Base-by-base conservation (phyloP, 2,113 vertebrate species). In the Pomatostomus ruficeps region DNA sequence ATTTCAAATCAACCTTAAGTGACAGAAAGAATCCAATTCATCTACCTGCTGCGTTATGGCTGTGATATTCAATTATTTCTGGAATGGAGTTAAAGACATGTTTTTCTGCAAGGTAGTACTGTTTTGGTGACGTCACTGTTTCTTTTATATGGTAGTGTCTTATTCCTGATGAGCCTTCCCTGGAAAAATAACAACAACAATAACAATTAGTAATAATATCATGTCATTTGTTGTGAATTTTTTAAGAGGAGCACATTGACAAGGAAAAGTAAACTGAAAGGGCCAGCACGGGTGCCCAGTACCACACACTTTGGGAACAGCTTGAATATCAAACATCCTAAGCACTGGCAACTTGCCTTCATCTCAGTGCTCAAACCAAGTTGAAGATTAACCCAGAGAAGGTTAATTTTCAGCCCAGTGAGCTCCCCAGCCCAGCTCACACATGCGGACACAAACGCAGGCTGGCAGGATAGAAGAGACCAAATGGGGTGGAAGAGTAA, bases 21-120 rank as follows among this genome's bases (percentile, higher is more conserved):
- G 38, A 87, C 29, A 86, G 55, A 57, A 83, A 66, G 65, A 57
- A 45, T 43, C 31, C 49, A 70, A 5, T 51, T n/a, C 16, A 58
- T 54, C 75, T 97, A 99, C 99, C 99, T 97, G 98, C 99, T 52
- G 99, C 99, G 1, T 99, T 99, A 97, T 99, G 99, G 91, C 98
- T 99, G 95, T 99, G 99, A 96, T 99, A 99, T 14, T 99, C 98
- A 72, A 99, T 99, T 63, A 99, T 98, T 38, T 99, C 99, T 28
- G 98, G 98, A 92, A 99, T 99, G 63, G 97, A 98, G 94, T 36
- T 90, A 93, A 99, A 99, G 29, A 98, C 84, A 80, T 99, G 98
- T 85, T 99, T 99, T 96, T 99, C 99, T 12, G 99, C 98, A 23
- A 99, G 98, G 94, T 99, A 99, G 88, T 98, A 99, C 82, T 98